Percentiles rank a stretch among this genome's conserved stretches.
Evolutionary conservation across 2,113 vertebrate genomes (phyloP).

Genomic region (Nanorana parkeri): DNA sequence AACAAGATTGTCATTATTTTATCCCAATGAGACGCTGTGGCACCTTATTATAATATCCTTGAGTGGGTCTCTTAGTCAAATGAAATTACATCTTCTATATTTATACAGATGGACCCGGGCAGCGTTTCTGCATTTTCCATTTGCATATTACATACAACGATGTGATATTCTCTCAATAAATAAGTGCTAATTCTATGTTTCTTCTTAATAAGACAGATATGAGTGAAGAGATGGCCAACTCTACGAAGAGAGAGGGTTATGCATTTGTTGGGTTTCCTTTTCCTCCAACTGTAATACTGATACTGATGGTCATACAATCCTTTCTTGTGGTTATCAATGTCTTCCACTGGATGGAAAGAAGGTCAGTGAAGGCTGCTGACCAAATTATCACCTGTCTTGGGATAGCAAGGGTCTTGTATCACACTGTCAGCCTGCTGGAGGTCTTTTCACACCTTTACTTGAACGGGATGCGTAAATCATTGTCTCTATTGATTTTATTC

Average conservation of each 20-base stretch:
- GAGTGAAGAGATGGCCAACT: not conserved
- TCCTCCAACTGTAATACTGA: not conserved
- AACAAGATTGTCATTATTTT: too few relatives aligned
- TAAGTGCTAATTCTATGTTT: too few relatives aligned
- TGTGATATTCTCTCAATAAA: too few relatives aligned
- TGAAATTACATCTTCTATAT: too few relatives aligned
- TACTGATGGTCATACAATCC: not conserved
- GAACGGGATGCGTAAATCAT: too few relatives aligned
- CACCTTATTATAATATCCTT: too few relatives aligned
- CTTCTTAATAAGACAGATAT: not conserved
- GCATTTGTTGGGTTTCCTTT: not conserved
- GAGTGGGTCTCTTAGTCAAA: too few relatives aligned
- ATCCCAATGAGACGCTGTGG: too few relatives aligned
- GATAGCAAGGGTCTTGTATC: not conserved
- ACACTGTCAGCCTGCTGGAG: not conserved
- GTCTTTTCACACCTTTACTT: not conserved
- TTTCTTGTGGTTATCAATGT: slow-evolving; percentile 26
- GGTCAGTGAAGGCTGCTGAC: slow-evolving; percentile 1
- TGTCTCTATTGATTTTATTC: too few relatives aligned
- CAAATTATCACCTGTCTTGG: slow-evolving; percentile 15
- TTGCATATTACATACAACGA: too few relatives aligned
- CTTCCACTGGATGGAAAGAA: slow-evolving; percentile 19
- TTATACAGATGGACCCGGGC: too few relatives aligned
- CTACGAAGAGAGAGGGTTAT: not conserved
- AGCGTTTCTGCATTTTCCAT: too few relatives aligned